Percentiles rank a stretch among this genome's conserved stretches.
Conservation (phyloP, 2,888 invertebrate genomes). For the Periphyllus acericola region DNA sequence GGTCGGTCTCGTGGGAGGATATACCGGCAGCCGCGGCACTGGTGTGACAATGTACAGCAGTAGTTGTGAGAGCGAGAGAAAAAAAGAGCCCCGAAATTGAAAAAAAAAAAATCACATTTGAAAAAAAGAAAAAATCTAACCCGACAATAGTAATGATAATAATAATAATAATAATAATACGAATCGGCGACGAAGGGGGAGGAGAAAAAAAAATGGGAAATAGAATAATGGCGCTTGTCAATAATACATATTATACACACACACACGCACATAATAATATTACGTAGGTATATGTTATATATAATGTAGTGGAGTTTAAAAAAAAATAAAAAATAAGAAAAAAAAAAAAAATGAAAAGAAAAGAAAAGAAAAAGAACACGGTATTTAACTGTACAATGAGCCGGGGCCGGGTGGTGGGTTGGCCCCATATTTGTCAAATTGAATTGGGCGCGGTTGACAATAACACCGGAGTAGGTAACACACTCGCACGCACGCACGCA, state of each 20-base stretch:
- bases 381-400: conserved; percentile 49
- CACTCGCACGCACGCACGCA: not conserved
- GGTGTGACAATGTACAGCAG: not conserved
- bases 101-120: conserved; percentile 41
- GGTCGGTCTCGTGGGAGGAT: conserved; percentile 53
- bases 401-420: conserved; percentile 29
- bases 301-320: conserved; percentile 2
- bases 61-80: not conserved
- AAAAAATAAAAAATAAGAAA: conserved; percentile 2
- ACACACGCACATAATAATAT: not conserved
- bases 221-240: conserved; percentile 58
- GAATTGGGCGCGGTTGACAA: conserved; percentile 57
- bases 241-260: conserved; percentile 2
- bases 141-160: not conserved
- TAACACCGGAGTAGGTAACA: conserved; percentile 5
- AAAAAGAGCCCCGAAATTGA: conserved; percentile 35
- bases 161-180: conserved; percentile 19
- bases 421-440: conserved; percentile 55
- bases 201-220: conserved; percentile 10
- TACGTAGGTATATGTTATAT: no score
- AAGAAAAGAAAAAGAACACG: conserved; percentile 29
- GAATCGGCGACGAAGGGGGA: not conserved
- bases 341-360: not conserved
- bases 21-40: not conserved
- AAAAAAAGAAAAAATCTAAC: conserved; percentile 20